Percentiles rank a stretch among this genome's conserved stretches.
Conservation (phyloP, 2,797 vertebrate genomes). For the Peromyscus nudipes region DNA sequence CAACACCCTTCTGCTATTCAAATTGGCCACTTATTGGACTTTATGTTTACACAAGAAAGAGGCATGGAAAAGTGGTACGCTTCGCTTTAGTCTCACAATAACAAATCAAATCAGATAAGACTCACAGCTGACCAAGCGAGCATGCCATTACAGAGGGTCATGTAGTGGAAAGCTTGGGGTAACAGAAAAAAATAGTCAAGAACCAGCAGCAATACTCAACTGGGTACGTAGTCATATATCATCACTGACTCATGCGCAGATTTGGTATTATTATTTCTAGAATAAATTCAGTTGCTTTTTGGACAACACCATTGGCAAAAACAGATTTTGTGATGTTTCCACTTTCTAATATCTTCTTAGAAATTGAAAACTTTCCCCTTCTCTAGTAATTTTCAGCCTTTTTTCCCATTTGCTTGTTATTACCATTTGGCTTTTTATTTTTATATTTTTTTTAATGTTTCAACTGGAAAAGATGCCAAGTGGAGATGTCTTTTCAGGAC, state of each 20-base stretch:
- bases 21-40: background rate
- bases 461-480: slow-evolving; percentile 39
- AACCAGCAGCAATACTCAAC: background rate
- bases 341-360: slow-evolving; percentile 77
- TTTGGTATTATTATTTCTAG: background rate
- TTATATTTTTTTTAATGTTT: slow-evolving; percentile 29
- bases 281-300: slow-evolving; percentile 50
- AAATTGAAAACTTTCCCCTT: slow-evolving; percentile 64
- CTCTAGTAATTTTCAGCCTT: slow-evolving; percentile 68
- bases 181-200: background rate
- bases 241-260: background rate
- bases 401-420: slow-evolving; percentile 63
- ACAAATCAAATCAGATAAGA: background rate
- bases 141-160: background rate
- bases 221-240: background rate
- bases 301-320: slow-evolving; percentile 9
- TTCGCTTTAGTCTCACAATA: slow-evolving; percentile 44
- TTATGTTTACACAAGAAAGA: background rate
- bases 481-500: slow-evolving; percentile 76
- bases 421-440: slow-evolving; percentile 45
- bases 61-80: background rate
- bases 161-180: background rate
- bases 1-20: background rate
- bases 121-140: background rate
- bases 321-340: slow-evolving; percentile 67